Percentiles rank a stretch among this genome's conserved stretches.
These are phyloP conservation scores for Protodeltote pygarga DNA, from an alignment of 2,888 invertebrate genomes.

Conservation along the genomic window DNA sequence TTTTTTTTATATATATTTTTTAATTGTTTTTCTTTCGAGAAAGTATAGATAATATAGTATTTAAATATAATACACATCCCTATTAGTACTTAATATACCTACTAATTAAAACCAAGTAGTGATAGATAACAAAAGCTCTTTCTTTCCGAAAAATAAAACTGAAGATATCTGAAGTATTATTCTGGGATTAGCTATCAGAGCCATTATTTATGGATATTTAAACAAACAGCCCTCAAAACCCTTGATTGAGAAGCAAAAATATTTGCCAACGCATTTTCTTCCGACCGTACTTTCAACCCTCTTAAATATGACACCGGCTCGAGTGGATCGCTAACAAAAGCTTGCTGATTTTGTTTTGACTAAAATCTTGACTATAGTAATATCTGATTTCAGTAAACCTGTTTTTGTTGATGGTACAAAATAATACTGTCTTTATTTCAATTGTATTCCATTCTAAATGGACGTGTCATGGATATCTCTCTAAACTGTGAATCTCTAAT, in stretches of 20 bases:
- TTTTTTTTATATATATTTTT: too few species aligned
- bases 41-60: too few species aligned
- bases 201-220: slow-evolving; percentile 15
- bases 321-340: slow-evolving; percentile 83
- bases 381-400: slow-evolving; percentile 78
- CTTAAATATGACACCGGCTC: slow-evolving; percentile 79
- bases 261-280: slow-evolving; percentile 47
- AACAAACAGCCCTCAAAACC: not conserved
- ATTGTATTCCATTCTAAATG: too few species aligned
- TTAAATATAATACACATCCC: too few species aligned
- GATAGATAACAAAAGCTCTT: too few species aligned
- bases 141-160: too few species aligned
- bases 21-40: too few species aligned
- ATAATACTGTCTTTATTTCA: slow-evolving; percentile 26
- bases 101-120: too few species aligned
- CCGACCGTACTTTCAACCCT: slow-evolving; percentile 66
- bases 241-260: slow-evolving; percentile 7
- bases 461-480: too few species aligned
- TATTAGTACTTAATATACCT: too few species aligned
- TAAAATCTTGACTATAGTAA: slow-evolving; percentile 71
- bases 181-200: not conserved
- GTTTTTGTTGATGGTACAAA: slow-evolving; percentile 62
- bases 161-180: not conserved
- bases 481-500: too few species aligned
- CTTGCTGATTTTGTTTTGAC: slow-evolving; percentile 85